Base-by-base conservation (phyloP, 2,797 vertebrate genomes). In the Microcaecilia unicolor region DNA sequence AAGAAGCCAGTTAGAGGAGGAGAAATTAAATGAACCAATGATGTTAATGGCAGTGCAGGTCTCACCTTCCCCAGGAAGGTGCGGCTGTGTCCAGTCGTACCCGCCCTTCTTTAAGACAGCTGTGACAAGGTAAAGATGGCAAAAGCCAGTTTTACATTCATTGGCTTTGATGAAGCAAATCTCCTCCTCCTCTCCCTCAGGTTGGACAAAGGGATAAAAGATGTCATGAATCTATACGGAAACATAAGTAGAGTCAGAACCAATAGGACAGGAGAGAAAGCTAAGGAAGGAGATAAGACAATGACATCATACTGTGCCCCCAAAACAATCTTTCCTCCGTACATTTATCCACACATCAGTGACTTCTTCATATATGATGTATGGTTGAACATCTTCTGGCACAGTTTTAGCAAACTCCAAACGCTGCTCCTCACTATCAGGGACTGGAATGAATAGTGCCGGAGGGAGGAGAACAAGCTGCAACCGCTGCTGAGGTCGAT, bases 291-390 rank as follows among this genome's bases (percentile, higher is more conserved):
- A 7, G 8, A 4, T 7, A 15, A 6, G 6, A 6, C 8, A n/a
- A 14, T 13, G n/a, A n/a, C n/a, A n/a, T n/a, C n/a, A n/a, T n/a
- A n/a, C n/a, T n/a, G n/a, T n/a, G n/a, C n/a, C n/a, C n/a, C 19
- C 19, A 28, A 10, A 10, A 1, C 7, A 31, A 20, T 37, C 42
- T 24, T n/a, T 9, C 0, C 6, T 11, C 10, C 86, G 87, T 67
- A 90, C 88, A 2, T 91, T 91, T 68, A 91, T 89, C 88, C 88
- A 91, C 58, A 90, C 76, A n/a, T 85, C 76, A 15, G 87, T 97
- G 70, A 85, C 85, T 68, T 98, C 95, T 60, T 98, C 92, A 2
- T 98, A 96, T 48, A 98, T 81, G 18, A 98, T 63, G 31, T 87
- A 85, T 0, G 95, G 95, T 62, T 97, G 93, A 26, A 76, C 57